Base-by-base conservation (phyloP, 2,113 vertebrate species). In the Ctenomys sociabilis region DNA sequence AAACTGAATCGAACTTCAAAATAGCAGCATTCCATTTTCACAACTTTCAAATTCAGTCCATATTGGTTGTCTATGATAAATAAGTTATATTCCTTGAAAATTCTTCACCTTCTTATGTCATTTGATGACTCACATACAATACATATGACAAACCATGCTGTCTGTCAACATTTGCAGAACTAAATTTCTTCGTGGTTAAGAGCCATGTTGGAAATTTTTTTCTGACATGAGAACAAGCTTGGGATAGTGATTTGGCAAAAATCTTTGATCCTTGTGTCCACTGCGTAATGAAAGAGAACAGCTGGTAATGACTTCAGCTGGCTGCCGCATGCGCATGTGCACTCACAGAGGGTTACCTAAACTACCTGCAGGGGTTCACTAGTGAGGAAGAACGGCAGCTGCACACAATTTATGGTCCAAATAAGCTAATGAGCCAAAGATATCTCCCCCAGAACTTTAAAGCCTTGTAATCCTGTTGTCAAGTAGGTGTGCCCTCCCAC, bases 401-500 rank as follows among this genome's bases (percentile, higher is more conserved):
- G 1, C n/a, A 37, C n/a, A 89, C 54, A 17, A 17, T 40, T 64
- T 86, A 68, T 26, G 24, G 82, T 80, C 72, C 78, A 66, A 92
- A 54, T 54, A 35, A 88, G 40, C 73, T 93, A 57, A 32, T 82
- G 66, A 96, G 75, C 12, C 49, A n/a, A 89, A 94, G 85, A 11
- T 84, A 63, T 61, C 84, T 88, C 49, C n/a, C 35, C 16, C 61
- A 81, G 45, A 73, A 80, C 54, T 87, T 73, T 0, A 5, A 90
- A 87, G 52, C 72, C 49, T 45, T 80, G 8, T 35, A 59, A 80
- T 72, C 57, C 70, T 84, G 6, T 14, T 72, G 32, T 70, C 82
- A 89, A 84, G 63, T 90, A 92, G 61, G 35, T 92, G 63, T 93
- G 83, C 83, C 68, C 86, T 87, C 89, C 61, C 64, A 92, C 86